Evolutionary conservation across 2,113 vertebrate genomes (phyloP).

Genomic region (Leptodactylus fuscus): DNA sequence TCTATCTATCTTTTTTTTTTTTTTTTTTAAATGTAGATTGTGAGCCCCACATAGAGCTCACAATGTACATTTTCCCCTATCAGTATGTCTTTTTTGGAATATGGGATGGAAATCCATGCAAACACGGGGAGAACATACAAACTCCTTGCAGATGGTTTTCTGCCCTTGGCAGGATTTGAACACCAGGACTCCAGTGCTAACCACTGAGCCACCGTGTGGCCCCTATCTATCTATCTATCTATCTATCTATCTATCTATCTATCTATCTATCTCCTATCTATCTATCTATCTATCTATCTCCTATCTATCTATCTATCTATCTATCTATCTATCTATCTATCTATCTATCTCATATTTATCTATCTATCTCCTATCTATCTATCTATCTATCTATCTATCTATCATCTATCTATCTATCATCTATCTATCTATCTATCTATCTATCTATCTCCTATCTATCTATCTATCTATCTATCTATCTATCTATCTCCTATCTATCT

Average conservation of each 20-base stretch:
- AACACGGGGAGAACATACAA: too few relatives aligned
- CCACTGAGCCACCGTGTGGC: too few relatives aligned
- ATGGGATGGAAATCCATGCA: too few relatives aligned
- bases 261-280: background rate
- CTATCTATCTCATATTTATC: background rate
- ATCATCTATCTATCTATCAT: too few relatives aligned
- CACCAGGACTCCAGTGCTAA: too few relatives aligned
- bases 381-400: background rate
- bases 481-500: background rate
- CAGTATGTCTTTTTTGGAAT: too few relatives aligned
- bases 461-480: conserved; percentile 3
- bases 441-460: conserved; percentile 2
- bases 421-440: background rate
- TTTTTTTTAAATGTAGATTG: too few relatives aligned
- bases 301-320: background rate
- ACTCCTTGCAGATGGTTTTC: too few relatives aligned
- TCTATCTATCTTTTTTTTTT: too few relatives aligned
- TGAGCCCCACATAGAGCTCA: too few relatives aligned
- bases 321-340: background rate
- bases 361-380: background rate
- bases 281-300: background rate
- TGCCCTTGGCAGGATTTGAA: too few relatives aligned
- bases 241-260: background rate
- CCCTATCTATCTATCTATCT: background rate
- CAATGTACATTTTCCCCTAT: too few relatives aligned